A percentile compares a stretch with the other conserved stretches of the same genome.
phyloP scores from a whole-genome alignment of 2,888 invertebrate species.

The Dolichopus griseipennis region DNA sequence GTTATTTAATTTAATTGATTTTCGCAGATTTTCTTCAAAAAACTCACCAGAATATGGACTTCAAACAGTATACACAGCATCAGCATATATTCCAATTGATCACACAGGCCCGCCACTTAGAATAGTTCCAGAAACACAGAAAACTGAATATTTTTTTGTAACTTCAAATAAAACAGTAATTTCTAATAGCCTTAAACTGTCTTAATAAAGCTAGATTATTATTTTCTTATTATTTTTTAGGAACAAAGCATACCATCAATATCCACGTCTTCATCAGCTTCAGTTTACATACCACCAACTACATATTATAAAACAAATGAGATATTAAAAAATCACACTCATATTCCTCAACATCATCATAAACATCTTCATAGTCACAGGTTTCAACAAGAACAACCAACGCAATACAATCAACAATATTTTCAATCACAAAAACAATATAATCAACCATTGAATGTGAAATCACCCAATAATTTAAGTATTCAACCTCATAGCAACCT shows the following conservation, averaged over 20 bases:
- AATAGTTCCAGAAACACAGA: not conserved
- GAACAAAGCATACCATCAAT: not conserved
- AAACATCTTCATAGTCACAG: not conserved
- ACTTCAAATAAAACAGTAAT: not conserved
- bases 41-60: not conserved
- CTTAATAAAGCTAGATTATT: not conserved
- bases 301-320: not conserved
- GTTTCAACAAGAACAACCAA: not conserved
- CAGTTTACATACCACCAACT: not conserved
- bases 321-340: not conserved
- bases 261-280: not conserved
- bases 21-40: not conserved
- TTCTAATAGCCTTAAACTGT: not conserved
- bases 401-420: not conserved
- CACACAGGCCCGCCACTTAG: not conserved
- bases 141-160: conserved; percentile 10
- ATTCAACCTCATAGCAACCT: not conserved
- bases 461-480: not conserved
- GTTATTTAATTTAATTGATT: too few relatives aligned
- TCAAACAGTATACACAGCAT: conserved; percentile 1
- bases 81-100: conserved; percentile 4
- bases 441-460: not conserved
- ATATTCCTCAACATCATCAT: not conserved
- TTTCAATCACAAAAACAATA: not conserved
- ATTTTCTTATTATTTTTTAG: not conserved